Evolutionary conservation across 92 coral and sea anemone species (phyloP).

Genomic region (Epizoanthus ramosus): DNA sequence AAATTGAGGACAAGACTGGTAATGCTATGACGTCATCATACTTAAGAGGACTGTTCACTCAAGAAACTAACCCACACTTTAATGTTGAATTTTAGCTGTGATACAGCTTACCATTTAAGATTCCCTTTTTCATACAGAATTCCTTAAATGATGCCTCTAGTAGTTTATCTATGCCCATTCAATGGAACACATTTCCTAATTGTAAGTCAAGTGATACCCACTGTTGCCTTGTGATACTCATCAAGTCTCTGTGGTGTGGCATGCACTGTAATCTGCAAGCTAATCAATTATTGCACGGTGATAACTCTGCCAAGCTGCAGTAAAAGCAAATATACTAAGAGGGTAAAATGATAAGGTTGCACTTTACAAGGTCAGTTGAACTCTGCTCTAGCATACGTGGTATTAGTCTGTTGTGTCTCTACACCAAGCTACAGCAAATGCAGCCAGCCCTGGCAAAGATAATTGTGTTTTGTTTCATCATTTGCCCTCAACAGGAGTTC

Average conservation of each 20-base stretch:
- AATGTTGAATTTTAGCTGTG: no score
- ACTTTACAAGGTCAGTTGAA: slow-evolving; percentile 33
- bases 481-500: slow-evolving; percentile 74
- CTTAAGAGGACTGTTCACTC: no score
- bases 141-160: not conserved
- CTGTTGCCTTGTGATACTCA: slow-evolving; percentile 42
- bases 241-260: not conserved
- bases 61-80: no score
- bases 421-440: no score
- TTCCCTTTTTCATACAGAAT: not conserved
- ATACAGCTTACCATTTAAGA: no score
- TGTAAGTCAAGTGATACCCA: not conserved
- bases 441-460: not conserved
- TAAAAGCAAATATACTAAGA: not conserved
- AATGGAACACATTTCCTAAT: not conserved
- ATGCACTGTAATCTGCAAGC: slow-evolving; percentile 34
- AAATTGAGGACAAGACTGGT: no score
- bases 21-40: no score
- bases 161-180: not conserved
- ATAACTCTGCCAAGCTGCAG: slow-evolving; percentile 33
- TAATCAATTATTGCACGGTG: slow-evolving; percentile 13
- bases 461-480: not conserved
- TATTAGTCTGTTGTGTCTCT: not conserved
- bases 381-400: slow-evolving; percentile 35
- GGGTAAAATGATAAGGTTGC: slow-evolving; percentile 36